Evolutionary conservation across 2,797 vertebrate genomes (phyloP).

Genomic region (Aeoliscus strigatus): DNA sequence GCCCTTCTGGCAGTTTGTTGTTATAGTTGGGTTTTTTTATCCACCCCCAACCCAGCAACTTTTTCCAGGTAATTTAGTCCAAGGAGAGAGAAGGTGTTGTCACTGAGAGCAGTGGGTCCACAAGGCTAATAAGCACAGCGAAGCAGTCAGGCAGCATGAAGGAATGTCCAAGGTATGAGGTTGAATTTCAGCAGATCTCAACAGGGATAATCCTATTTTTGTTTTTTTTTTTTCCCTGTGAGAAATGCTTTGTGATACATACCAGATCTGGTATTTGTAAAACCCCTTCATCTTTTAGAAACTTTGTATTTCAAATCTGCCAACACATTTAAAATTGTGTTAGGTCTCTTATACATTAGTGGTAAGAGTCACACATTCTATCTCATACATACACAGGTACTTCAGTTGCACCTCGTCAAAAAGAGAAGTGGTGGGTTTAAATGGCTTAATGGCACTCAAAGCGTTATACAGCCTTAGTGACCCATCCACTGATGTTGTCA

Average conservation of each 20-base stretch:
- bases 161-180: conserved; percentile 22
- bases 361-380: too few species aligned
- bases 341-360: too few species aligned
- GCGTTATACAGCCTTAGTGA: too few species aligned
- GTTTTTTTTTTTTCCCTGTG: conserved; percentile 8
- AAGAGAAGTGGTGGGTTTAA: too few species aligned
- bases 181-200: conserved; percentile 30
- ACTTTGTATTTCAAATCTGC: too few species aligned
- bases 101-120: conserved; percentile 28
- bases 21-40: too few species aligned
- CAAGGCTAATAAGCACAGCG: conserved; percentile 39
- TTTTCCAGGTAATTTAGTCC: conserved; percentile 45
- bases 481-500: too few species aligned
- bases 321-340: too few species aligned
- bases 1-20: conserved; percentile 3
- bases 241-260: conserved; percentile 11
- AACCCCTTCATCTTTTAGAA: conserved; percentile 6
- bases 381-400: too few species aligned
- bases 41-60: conserved; percentile 4
- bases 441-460: too few species aligned
- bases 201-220: conserved; percentile 3
- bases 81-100: conserved; percentile 43
- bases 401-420: too few species aligned
- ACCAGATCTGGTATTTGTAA: conserved; percentile 19
- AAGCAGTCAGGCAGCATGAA: conserved; percentile 15